These are phyloP conservation scores for Clostera curtula DNA, from an alignment of 2,888 invertebrate genomes.

Conservation along the genomic window DNA sequence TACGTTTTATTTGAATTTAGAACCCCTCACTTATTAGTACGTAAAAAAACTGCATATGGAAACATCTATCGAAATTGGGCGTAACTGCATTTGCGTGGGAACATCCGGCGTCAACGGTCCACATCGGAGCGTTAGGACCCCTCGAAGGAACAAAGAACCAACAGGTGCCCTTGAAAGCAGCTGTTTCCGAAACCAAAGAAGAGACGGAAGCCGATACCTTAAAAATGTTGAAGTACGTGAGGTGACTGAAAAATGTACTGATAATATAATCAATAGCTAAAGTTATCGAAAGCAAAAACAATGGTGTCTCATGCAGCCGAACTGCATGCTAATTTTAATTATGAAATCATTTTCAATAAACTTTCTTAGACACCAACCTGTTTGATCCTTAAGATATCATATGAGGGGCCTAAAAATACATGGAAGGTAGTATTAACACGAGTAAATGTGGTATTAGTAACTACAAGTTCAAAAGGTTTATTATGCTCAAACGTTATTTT, in stretches of 20 bases:
- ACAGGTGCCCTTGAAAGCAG: constrained; percentile 45
- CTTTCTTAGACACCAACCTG: too few relatives aligned
- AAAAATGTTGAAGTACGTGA: constrained; percentile 47
- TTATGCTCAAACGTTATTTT: too few relatives aligned
- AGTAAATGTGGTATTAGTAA: too few relatives aligned
- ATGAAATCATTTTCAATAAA: too few relatives aligned
- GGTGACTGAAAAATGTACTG: constrained; percentile 10
- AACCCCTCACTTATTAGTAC: not conserved
- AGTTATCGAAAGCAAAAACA: too few relatives aligned
- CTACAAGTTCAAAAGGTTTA: too few relatives aligned
- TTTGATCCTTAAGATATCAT: too few relatives aligned
- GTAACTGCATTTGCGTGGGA: constrained; percentile 51
- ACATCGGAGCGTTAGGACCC: constrained; percentile 14
- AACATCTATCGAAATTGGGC: constrained; percentile 18
- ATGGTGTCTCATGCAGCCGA: too few relatives aligned
- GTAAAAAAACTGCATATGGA: constrained; percentile 15
- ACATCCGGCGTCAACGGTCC: constrained; percentile 44
- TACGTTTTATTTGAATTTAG: not conserved
- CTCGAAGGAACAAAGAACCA: constrained; percentile 39
- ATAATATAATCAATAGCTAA: constrained; percentile 6
- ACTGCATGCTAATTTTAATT: too few relatives aligned
- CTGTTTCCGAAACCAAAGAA: constrained; percentile 57
- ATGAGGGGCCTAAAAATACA: too few relatives aligned
- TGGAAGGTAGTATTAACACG: too few relatives aligned
- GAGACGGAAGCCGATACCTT: constrained; percentile 27